Conservation (phyloP, 2,797 vertebrate species). For the Buceros bicornis region DNA sequence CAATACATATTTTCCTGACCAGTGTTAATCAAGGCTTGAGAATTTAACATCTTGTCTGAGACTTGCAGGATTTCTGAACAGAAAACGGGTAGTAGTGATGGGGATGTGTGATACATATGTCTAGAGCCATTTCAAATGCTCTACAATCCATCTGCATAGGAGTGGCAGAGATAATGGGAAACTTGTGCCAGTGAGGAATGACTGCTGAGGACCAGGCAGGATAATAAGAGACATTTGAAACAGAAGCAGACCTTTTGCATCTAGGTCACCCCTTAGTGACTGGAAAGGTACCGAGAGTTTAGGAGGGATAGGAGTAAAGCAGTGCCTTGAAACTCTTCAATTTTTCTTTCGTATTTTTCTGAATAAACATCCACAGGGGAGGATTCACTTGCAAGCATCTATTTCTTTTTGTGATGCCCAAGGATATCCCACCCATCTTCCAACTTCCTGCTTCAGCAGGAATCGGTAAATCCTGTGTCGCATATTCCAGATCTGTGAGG, state of each 20-base stretch:
- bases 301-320: not conserved
- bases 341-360: not conserved
- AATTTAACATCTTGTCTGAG: not conserved
- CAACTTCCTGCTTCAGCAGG: not conserved
- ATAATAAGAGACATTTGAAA: not conserved
- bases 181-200: not conserved
- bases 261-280: not conserved
- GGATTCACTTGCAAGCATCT: not conserved
- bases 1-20: not conserved
- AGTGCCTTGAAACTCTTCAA: not conserved
- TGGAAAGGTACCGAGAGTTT: fast-evolving
- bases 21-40: not conserved
- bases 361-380: not conserved
- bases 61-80: not conserved
- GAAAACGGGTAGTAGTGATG: not conserved
- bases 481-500: not conserved
- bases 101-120: not conserved
- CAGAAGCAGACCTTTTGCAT: not conserved
- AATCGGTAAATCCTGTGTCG: not conserved
- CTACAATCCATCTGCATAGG: not conserved
- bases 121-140: not conserved
- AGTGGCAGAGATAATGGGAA: not conserved
- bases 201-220: not conserved
- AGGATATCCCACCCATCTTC: not conserved
- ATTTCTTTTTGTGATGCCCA: not conserved